Conservation (phyloP, 2,888 invertebrate species). For the Hyposoter dolosus region DNA sequence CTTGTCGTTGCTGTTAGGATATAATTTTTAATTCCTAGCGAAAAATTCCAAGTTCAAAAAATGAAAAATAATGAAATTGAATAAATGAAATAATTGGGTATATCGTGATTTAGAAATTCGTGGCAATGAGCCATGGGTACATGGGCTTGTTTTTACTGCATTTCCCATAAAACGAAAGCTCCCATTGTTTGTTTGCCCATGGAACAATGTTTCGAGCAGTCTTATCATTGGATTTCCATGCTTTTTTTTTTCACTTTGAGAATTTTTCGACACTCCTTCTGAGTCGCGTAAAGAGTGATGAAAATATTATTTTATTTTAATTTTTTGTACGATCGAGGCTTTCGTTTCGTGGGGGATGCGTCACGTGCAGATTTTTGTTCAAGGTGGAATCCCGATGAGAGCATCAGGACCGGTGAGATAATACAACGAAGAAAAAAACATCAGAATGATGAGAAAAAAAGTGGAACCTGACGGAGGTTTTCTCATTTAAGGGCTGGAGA, state of each 20-base stretch:
- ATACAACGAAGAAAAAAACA: not conserved
- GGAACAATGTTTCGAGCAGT: not conserved
- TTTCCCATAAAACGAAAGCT: not conserved
- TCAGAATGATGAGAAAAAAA: slow-evolving; percentile 15
- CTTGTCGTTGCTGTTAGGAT: not conserved
- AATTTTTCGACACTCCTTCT: not conserved
- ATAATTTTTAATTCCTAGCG: not conserved
- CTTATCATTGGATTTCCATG: not conserved
- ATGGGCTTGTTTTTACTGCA: not conserved
- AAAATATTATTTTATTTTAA: not conserved
- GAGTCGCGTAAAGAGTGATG: too few species aligned
- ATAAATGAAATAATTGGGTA: not conserved
- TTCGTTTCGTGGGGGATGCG: not conserved
- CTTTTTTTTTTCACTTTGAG: not conserved
- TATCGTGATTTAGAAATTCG: too few species aligned
- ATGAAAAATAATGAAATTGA: not conserved
- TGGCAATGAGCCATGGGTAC: too few species aligned
- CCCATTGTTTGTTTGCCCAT: not conserved
- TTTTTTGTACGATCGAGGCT: not conserved
- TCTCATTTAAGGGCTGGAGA: slow-evolving; percentile 35
- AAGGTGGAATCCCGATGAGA: not conserved
- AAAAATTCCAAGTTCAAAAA: not conserved
- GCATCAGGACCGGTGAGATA: not conserved
- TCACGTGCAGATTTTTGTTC: too few species aligned
- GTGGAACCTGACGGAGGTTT: slow-evolving; percentile 24